These are phyloP conservation scores for Diplolepis rosae DNA, from an alignment of 2,888 invertebrate genomes.

Conservation along the genomic window DNA sequence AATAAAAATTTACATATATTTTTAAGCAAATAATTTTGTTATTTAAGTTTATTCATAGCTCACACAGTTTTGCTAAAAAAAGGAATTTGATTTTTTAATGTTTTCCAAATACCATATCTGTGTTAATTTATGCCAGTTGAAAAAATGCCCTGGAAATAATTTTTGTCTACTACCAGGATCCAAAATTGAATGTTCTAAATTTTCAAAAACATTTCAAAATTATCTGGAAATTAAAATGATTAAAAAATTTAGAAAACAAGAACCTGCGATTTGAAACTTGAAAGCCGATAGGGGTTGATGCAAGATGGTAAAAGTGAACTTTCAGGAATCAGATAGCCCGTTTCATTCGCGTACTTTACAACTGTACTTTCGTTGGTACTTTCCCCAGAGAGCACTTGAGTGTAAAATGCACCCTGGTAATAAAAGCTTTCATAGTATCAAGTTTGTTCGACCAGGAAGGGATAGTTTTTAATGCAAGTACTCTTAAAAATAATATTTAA, in stretches of 20 bases:
- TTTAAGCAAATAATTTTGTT: too few species aligned
- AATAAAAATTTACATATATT: too few species aligned
- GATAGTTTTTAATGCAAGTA: not conserved
- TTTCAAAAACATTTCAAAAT: too few species aligned
- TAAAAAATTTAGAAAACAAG: not conserved
- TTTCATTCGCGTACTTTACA: constrained; percentile 11
- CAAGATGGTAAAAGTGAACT: not conserved
- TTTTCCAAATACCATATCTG: too few species aligned
- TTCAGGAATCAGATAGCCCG: constrained; percentile 9
- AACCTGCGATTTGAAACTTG: constrained; percentile 37
- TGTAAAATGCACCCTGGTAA: not conserved
- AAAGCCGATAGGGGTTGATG: constrained; percentile 7
- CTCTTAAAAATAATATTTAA: not conserved
- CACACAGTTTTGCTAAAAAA: too few species aligned
- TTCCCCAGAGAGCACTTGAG: not conserved
- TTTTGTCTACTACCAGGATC: too few species aligned
- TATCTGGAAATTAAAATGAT: constrained; percentile 6
- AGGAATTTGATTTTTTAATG: too few species aligned
- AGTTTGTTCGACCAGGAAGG: not conserved
- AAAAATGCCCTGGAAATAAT: too few species aligned
- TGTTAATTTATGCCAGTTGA: too few species aligned
- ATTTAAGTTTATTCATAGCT: too few species aligned
- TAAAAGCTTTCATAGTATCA: constrained; percentile 1
- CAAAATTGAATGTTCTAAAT: too few species aligned
- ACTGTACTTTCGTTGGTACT: not conserved